Base-by-base conservation (phyloP, 2,888 invertebrate species). In the Idaea straminata region DNA sequence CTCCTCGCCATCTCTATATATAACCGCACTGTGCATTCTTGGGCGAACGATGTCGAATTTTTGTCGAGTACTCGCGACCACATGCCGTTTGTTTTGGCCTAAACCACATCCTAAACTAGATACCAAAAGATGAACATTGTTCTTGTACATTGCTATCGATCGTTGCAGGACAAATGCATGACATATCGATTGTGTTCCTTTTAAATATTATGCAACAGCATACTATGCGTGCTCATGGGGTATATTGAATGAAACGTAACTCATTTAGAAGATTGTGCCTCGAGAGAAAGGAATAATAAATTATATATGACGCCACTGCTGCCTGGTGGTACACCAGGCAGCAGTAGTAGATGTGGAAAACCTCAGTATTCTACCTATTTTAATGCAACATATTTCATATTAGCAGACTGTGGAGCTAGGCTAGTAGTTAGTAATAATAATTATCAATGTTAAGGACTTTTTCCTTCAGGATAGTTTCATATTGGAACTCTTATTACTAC, bases 11-110 rank as follows among this genome's bases (percentile, higher is more conserved):
- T 84, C 84, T 82, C 92, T 92, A 92, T 87, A 88, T 88, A 91
- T 92, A 92, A 81, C 86, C 85, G 82, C 88, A 88, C 90, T 89
- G 90, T 91, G 91, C 92, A 92, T 92, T 92, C 92, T 92, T 92
- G 91, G 86, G 90, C 91, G 89, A 92, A 88, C 92, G 92, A 91
- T 90, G 89, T 89, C 87, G 91, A 91, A 92, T 92, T 92, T 92
- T 92, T 93, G 93, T 90, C 89, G 92, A 92, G 93, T 93, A 91
- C 94, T 88, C 89, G 87, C 92, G 85, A 85, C 87, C 91, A 85
- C 90, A 92, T 87, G 91, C 89, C 86, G 86, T 88, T 91, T 91
- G 91, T 91, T 92, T 90, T 91, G 91, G 87, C 88, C 89, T 81
- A 79, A 80, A 73, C 78, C 76, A 73, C 25, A 25, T 25, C 88